These are phyloP conservation scores for Cyanistes caeruleus DNA, from an alignment of 2,113 vertebrate species.

Conservation along the genomic window DNA sequence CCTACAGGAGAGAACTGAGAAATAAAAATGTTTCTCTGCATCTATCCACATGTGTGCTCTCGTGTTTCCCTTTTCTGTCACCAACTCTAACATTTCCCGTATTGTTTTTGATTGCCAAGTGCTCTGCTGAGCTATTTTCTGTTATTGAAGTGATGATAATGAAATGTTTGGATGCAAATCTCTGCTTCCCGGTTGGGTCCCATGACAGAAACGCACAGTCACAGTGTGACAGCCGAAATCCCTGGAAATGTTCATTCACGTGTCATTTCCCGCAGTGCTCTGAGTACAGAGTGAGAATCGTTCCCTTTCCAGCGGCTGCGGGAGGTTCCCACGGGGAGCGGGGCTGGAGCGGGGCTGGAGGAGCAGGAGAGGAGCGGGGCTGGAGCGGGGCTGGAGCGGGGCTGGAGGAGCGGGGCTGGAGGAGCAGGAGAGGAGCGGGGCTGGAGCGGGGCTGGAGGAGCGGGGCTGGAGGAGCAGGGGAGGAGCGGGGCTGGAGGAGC, in stretches of 20 bases:
- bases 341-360: neutral
- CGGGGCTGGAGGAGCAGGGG: no score
- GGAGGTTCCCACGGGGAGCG: accelerated
- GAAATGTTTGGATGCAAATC: neutral
- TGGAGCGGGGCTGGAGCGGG: no score
- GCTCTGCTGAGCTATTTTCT: neutral
- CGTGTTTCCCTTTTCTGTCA: neutral
- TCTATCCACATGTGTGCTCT: neutral
- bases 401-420: neutral
- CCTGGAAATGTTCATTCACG: neutral
- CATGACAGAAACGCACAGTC: neutral
- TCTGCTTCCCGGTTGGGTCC: neutral
- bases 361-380: no score
- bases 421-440: no score
- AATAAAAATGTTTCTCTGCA: neutral
- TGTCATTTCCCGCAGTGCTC: neutral
- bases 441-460: no score
- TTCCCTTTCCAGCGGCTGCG: accelerated
- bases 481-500: no score
- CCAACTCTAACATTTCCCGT: accelerated
- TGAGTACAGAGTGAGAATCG: neutral
- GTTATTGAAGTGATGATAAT: neutral
- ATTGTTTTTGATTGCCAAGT: neutral
- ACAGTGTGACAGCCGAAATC: neutral
- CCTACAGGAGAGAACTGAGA: neutral